phyloP scores from a whole-genome alignment of 2,113 vertebrate genomes.

The Bufo gargarizans region DNA sequence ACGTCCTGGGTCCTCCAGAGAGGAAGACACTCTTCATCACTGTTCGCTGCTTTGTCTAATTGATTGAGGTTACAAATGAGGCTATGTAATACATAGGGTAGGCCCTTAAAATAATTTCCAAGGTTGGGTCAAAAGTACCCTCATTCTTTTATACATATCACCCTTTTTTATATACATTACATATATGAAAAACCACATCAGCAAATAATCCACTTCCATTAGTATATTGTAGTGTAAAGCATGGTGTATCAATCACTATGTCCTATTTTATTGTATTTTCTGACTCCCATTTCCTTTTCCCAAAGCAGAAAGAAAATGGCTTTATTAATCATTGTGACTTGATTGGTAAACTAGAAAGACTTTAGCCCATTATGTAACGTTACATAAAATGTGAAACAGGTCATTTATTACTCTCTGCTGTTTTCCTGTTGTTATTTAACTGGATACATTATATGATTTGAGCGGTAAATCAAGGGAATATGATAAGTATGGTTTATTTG shows the following conservation, averaged over 20 bases:
- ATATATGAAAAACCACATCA: not conserved
- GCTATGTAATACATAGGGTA: not conserved
- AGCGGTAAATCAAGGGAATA: conserved; percentile 10
- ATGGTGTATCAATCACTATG: not conserved
- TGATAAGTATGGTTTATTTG: conserved; percentile 27
- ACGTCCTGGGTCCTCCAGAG: not conserved
- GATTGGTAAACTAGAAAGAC: conserved; percentile 21
- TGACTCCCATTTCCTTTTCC: conserved; percentile 13
- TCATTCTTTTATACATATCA: not conserved
- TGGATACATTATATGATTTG: conserved; percentile 3
- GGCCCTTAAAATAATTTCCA: not conserved
- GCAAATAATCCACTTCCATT: not conserved
- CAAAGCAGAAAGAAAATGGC: not conserved
- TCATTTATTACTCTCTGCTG: conserved; percentile 10
- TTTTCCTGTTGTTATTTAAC: conserved; percentile 35
- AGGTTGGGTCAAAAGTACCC: too few relatives aligned
- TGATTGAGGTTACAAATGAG: not conserved
- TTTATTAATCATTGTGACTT: conserved; percentile 40
- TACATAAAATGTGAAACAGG: conserved; percentile 15
- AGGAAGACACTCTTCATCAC: not conserved
- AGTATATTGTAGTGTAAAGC: not conserved
- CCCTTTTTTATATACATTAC: not conserved
- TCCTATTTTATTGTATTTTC: not conserved
- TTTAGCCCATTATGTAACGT: conserved; percentile 34
- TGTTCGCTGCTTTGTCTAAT: not conserved